A percentile compares a stretch with the other conserved stretches of the same genome.
phyloP scores from a whole-genome alignment of 1,140 invertebrate genomes.

The Ylistrum balloti region DNA sequence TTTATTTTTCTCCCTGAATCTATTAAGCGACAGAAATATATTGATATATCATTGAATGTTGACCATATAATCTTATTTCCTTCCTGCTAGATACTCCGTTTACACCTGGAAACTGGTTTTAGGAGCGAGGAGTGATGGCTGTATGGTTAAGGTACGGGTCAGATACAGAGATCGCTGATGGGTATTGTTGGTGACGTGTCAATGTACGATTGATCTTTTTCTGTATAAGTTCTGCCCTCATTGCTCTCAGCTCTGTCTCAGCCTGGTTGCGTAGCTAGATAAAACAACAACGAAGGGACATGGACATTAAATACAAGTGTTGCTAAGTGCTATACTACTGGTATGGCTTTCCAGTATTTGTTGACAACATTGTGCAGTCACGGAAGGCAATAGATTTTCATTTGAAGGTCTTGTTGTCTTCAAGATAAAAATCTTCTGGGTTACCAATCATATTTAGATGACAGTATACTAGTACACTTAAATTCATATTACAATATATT shows the following conservation, averaged over 20 bases:
- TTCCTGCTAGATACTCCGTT: neutral
- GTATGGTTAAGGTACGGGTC: neutral
- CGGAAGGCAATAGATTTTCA: too few species aligned
- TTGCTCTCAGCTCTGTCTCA: conserved; percentile 82
- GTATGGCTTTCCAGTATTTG: too few species aligned
- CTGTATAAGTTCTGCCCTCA: conserved; percentile 83
- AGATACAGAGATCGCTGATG: conserved; percentile 45
- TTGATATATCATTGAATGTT: neutral
- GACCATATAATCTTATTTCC: neutral
- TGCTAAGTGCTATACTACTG: too few species aligned
- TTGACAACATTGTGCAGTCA: too few species aligned
- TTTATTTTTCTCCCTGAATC: conserved; percentile 30
- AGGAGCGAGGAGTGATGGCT: neutral
- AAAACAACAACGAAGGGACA: conserved; percentile 45
- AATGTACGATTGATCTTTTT: conserved; percentile 84
- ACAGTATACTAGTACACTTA: too few species aligned
- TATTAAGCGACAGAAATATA: neutral
- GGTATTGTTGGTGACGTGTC: conserved; percentile 77
- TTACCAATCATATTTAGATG: too few species aligned
- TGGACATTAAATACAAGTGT: conserved; percentile 41
- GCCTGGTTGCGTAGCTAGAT: conserved; percentile 84
- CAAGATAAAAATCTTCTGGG: too few species aligned
- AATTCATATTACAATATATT: too few species aligned
- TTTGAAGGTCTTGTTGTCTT: too few species aligned
- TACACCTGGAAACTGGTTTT: neutral